phyloP scores from a whole-genome alignment of 2,113 vertebrate genomes.

The Triplophysa rosa region DNA sequence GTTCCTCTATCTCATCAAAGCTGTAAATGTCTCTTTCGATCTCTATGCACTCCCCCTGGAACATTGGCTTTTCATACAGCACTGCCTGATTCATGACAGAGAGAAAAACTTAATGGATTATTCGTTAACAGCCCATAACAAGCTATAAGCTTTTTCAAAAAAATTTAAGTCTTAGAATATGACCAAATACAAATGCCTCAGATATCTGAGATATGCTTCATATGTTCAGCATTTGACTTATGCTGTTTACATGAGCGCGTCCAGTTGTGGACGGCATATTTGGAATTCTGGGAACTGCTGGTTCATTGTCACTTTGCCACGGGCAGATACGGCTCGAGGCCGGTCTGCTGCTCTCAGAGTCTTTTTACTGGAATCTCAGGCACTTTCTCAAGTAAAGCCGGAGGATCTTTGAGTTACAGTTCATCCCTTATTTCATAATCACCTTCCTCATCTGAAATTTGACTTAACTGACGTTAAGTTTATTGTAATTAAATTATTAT shows the following conservation, averaged over 20 bases:
- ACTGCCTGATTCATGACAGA: constrained; percentile 72
- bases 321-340: not conserved
- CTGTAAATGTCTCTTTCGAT: constrained; percentile 75
- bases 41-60: constrained; percentile 82
- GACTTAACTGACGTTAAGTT: not conserved
- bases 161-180: no score
- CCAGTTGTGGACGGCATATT: not conserved
- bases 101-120: not conserved
- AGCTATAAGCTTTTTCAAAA: no score
- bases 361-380: not conserved
- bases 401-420: not conserved
- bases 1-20: constrained; percentile 61
- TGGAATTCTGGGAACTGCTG: constrained; percentile 38
- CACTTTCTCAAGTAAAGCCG: not conserved
- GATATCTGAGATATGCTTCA: not conserved
- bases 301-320: not conserved
- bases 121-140: not conserved
- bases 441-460: not conserved
- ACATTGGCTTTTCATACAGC: constrained; percentile 88
- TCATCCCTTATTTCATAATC: not conserved
- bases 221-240: constrained; percentile 11
- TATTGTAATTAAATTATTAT: not conserved
- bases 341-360: not conserved
- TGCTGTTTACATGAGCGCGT: not conserved
- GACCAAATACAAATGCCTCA: not conserved